These are phyloP conservation scores for Hermatobates lingyangjiaoensis DNA, from an alignment of 1,140 invertebrate species.

Conservation along the genomic window DNA sequence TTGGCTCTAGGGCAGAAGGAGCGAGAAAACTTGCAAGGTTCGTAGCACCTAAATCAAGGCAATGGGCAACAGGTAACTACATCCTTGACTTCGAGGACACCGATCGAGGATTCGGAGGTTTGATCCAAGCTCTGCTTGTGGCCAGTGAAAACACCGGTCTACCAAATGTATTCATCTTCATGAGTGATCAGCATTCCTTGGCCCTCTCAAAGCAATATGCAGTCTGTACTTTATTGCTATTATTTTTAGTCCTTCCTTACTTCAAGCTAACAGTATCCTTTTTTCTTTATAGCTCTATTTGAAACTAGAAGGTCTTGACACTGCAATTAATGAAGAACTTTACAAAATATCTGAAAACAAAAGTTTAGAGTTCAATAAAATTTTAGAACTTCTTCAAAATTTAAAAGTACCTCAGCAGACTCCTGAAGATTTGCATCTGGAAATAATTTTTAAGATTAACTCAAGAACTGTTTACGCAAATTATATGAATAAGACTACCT, in stretches of 20 bases:
- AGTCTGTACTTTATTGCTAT: background rate
- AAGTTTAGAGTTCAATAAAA: constrained; percentile 24
- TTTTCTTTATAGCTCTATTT: constrained; percentile 29
- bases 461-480: constrained; percentile 35
- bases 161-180: constrained; percentile 35
- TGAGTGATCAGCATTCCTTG: constrained; percentile 35
- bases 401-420: constrained; percentile 28
- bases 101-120: constrained; percentile 34
- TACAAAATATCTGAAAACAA: constrained; percentile 23
- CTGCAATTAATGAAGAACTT: constrained; percentile 19
- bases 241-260: constrained; percentile 1
- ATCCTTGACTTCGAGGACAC: constrained; percentile 39
- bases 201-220: constrained; percentile 28
- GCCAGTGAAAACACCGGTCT: constrained; percentile 37
- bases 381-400: constrained; percentile 29
- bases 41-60: constrained; percentile 26
- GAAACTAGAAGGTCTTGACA: constrained; percentile 31
- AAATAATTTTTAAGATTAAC: constrained; percentile 35
- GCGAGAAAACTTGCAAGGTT: constrained; percentile 36
- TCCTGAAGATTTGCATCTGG: constrained; percentile 30
- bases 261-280: constrained; percentile 4
- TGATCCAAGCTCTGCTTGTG: constrained; percentile 35
- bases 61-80: constrained; percentile 40
- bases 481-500: constrained; percentile 33
- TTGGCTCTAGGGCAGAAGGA: constrained; percentile 34